These are phyloP conservation scores for Synergus itoensis DNA, from an alignment of 2,888 invertebrate species.

Conservation along the genomic window DNA sequence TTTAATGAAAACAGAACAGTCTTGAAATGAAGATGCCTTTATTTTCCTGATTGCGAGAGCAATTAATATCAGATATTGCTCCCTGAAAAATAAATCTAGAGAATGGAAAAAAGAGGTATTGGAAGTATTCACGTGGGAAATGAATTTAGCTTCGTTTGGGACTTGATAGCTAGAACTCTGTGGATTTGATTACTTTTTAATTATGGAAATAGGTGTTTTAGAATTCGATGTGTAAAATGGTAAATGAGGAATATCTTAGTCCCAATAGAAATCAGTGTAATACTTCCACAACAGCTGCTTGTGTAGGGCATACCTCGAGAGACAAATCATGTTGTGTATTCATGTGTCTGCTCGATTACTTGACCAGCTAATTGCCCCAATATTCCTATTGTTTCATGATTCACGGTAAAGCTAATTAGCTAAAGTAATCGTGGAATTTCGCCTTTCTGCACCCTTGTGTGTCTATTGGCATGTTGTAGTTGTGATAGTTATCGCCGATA, in stretches of 20 bases:
- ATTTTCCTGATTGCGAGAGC: not conserved
- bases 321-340: conserved; percentile 28
- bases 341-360: conserved; percentile 6
- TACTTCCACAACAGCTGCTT: conserved; percentile 50
- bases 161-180: not conserved
- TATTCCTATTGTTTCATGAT: conserved; percentile 28
- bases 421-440: conserved; percentile 21
- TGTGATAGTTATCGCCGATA: conserved; percentile 1
- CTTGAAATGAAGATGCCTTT: not conserved
- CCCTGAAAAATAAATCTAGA: not conserved
- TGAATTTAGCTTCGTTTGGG: not conserved
- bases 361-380: conserved; percentile 23
- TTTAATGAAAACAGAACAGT: not conserved
- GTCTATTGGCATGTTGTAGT: conserved; percentile 4
- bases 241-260: conserved; percentile 17
- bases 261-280: conserved; percentile 55
- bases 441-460: conserved; percentile 4
- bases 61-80: not conserved
- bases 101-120: not conserved
- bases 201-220: no score
- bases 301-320: conserved; percentile 47
- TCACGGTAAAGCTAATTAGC: conserved; percentile 26
- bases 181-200: not conserved
- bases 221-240: not conserved
- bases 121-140: not conserved